A percentile compares a stretch with the other conserved stretches of the same genome.
These are phyloP conservation scores for Corythornis cristatus DNA, from an alignment of 2,113 vertebrate genomes.

Conservation along the genomic window DNA sequence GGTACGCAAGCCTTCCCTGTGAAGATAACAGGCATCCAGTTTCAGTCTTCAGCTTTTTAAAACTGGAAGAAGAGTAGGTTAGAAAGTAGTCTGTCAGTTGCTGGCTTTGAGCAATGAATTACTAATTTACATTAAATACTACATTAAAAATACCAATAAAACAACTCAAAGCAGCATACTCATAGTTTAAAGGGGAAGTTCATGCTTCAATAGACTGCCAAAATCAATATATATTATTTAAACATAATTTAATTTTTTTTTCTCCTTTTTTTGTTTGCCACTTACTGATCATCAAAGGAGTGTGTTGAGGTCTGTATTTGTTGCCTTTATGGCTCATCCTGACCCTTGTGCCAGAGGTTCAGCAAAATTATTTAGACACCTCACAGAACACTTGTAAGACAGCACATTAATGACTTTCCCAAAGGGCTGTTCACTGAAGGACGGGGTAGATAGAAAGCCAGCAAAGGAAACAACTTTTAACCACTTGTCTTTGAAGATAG, in stretches of 20 bases:
- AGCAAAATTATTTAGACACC: neutral
- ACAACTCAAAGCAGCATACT: neutral
- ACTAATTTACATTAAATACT: slow-evolving; percentile 39
- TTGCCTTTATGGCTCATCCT: neutral
- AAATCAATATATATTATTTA: neutral
- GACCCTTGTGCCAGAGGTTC: neutral
- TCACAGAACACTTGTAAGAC: neutral
- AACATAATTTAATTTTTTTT: slow-evolving; percentile 26
- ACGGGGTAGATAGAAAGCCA: neutral
- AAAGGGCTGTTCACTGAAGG: neutral
- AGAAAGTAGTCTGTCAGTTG: neutral
- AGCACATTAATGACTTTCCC: neutral
- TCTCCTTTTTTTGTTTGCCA: neutral
- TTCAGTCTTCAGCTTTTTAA: slow-evolving; percentile 28
- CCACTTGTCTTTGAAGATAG: neutral
- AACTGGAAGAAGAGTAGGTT: neutral
- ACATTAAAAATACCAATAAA: slow-evolving; percentile 43
- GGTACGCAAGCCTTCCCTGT: slow-evolving; percentile 2
- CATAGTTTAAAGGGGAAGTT: slow-evolving; percentile 22
- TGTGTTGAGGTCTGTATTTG: neutral
- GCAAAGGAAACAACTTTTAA: neutral
- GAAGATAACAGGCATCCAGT: neutral
- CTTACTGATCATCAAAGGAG: neutral
- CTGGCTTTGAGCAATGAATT: slow-evolving; percentile 7
- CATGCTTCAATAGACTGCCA: neutral